Base-by-base conservation (phyloP, 2,113 vertebrate species). In the Halichoeres trimaculatus region DNA sequence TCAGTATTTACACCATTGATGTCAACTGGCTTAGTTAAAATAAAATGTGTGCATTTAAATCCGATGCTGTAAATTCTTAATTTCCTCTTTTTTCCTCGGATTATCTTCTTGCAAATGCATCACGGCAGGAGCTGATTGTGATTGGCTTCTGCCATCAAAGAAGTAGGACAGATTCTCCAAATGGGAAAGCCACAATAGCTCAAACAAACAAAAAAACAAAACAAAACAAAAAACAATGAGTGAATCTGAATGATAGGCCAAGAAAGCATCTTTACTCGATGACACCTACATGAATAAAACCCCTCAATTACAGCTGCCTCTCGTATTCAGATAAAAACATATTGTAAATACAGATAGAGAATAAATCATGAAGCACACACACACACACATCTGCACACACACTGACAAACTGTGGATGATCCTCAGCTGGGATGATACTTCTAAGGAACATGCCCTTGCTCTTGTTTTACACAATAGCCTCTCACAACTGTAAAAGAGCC, bases 401-500 rank as follows among this genome's bases (percentile, higher is more conserved):
- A 68, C 26, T 62, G 24, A n/a, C 16, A 17, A 47, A 20, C 16
- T 30, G 7, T 55, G 55, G 74, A 68, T 51, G 84, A 63, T 68
- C 48, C 55, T 72, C 61, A 50, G 76, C 72, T 70, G 60, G 35
- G 65, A 83, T 76, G 85, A 79, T 77, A 76, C 76, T 82, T 86
- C 47, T 56, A 43, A 72, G 40, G 61, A 78, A 66, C 22, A 26
- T 74, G 70, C 36, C 52, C 72, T 84, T 14, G 8, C 70, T 81
- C 73, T 74, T 87, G 82, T 85, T 80, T 81, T 76, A 71, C 74
- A 85, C 85, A 90, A 87, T 83, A 75, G 75, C 80, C 79, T 84
- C 81, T 87, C 82, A 82, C 70, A 94, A 91, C 91, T 93, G 83
- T 71, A 89, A 56, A 72, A 84, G 72, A 91, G 87, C 95, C 95